Evolutionary conservation across 2,113 vertebrate species (phyloP).

Genomic region (Xiphophorus hellerii): DNA sequence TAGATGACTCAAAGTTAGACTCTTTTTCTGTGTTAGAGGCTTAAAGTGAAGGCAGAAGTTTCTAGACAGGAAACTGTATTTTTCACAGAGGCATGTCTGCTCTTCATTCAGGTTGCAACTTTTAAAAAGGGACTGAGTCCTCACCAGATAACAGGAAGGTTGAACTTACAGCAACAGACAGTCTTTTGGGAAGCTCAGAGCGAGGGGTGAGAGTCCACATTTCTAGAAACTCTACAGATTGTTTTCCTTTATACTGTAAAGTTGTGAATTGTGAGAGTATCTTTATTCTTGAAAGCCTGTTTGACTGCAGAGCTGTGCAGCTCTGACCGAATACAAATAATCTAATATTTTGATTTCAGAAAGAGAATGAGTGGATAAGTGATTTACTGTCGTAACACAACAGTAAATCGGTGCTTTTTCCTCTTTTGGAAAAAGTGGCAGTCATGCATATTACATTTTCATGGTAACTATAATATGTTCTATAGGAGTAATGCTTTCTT

Average conservation of each 20-base stretch:
- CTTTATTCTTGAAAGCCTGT: background rate
- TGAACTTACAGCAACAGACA: too few species aligned
- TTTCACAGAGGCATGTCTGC: background rate
- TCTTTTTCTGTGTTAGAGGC: background rate
- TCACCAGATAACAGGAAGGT: too few species aligned
- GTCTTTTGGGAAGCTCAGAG: background rate
- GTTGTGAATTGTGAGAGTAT: background rate
- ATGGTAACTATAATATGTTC: too few species aligned
- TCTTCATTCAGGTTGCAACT: background rate
- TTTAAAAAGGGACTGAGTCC: too few species aligned
- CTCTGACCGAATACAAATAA: too few species aligned
- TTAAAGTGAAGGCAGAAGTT: too few species aligned
- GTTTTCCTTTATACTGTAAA: background rate
- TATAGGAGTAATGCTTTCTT: too few species aligned
- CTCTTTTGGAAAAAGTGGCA: background rate
- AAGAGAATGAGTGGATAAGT: too few species aligned
- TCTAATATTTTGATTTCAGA: too few species aligned
- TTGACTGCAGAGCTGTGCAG: background rate
- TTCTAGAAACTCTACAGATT: background rate
- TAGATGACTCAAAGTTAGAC: too few species aligned
- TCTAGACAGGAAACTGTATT: too few species aligned
- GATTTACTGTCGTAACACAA: too few species aligned
- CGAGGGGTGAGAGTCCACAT: background rate
- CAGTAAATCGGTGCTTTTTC: background rate
- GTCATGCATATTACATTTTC: background rate